phyloP scores from a whole-genome alignment of 1,140 invertebrate genomes.

The Drosophila melanogaster region DNA sequence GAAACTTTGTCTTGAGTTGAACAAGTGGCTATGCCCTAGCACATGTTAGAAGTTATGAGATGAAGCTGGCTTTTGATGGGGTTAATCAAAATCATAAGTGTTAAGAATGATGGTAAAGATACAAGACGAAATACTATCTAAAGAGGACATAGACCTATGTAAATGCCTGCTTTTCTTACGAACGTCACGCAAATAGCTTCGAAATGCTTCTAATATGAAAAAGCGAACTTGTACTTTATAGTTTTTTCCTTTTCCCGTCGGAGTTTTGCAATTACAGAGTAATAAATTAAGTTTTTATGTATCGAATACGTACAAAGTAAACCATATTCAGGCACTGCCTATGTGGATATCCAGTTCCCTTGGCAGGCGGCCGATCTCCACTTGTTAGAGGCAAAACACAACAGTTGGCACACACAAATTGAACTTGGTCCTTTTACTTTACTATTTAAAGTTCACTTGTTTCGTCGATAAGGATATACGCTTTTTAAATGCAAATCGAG shows the following conservation, averaged over 20 bases:
- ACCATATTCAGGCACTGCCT: conserved; percentile 82
- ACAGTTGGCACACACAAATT: conserved; percentile 19
- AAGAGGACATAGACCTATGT: neutral
- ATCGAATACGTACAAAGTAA: conserved; percentile 81
- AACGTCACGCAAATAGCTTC: too few species aligned
- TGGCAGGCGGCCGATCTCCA: conserved; percentile 36
- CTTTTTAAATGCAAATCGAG: conserved; percentile 21
- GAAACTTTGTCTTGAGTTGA: conserved; percentile 8
- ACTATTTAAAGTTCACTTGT: conserved; percentile 20
- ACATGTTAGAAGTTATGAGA: neutral
- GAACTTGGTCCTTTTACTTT: conserved; percentile 5
- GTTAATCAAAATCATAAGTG: neutral
- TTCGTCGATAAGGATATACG: conserved; percentile 28
- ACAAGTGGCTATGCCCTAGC: neutral
- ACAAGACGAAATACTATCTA: neutral
- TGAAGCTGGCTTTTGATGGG: neutral
- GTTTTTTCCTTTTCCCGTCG: conserved; percentile 3
- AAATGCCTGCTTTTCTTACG: too few species aligned
- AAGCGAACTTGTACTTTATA: neutral
- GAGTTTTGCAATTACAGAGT: neutral
- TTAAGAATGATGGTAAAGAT: too few species aligned
- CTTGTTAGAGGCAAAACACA: conserved; percentile 11
- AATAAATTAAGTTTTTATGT: neutral
- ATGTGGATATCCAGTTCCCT: conserved; percentile 69
- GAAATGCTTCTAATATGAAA: too few species aligned